These are phyloP conservation scores for Globicephala melas DNA, from an alignment of 2,113 vertebrate species.

Conservation along the genomic window DNA sequence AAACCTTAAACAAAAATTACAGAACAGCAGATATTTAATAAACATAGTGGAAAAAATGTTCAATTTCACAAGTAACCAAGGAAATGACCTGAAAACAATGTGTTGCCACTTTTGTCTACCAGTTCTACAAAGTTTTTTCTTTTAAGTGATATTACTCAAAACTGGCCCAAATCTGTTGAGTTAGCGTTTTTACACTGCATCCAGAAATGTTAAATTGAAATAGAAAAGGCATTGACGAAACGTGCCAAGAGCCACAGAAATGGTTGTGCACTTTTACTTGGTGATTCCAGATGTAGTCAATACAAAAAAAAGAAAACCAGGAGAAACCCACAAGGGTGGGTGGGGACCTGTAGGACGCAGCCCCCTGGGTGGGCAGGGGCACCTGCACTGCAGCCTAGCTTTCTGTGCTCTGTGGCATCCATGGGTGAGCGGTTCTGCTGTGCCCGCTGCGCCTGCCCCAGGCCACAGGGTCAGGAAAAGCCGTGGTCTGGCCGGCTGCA, in stretches of 20 bases:
- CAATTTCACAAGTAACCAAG: background rate
- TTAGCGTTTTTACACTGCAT: rapidly evolving
- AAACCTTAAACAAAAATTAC: no score
- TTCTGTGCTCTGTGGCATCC: background rate
- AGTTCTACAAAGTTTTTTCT: no score
- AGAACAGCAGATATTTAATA: rapidly evolving
- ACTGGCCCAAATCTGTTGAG: background rate
- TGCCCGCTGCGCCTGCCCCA: no score
- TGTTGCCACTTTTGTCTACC: background rate
- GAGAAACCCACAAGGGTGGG: background rate
- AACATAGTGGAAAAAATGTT: rapidly evolving
- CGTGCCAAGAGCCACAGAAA: rapidly evolving
- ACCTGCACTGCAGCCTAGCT: rapidly evolving
- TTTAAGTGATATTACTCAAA: no score
- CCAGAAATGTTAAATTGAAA: background rate
- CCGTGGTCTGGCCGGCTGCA: background rate
- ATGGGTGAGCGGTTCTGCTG: no score
- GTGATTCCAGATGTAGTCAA: background rate
- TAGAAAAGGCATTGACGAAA: background rate
- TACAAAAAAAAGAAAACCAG: no score
- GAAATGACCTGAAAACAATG: no score
- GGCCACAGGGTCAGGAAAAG: background rate
- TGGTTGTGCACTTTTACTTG: rapidly evolving
- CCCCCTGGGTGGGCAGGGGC: no score
- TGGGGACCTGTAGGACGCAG: rapidly evolving